Conservation (phyloP, 2,113 vertebrate genomes). For the Sminthopsis crassicaudata region DNA sequence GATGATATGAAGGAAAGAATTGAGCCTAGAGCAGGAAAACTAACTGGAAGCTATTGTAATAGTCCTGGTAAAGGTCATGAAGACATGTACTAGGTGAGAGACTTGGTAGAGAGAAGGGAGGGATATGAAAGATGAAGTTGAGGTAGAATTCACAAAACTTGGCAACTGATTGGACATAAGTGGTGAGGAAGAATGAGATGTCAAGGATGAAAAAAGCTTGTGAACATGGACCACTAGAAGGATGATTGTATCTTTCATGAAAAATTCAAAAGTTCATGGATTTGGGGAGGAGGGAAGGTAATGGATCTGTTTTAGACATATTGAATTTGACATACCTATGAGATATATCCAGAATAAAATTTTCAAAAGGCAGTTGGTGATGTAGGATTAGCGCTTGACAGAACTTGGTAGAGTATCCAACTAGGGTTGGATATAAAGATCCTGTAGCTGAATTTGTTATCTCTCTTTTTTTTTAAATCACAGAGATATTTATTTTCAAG, state of each 20-base stretch:
- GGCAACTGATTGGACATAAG: not conserved
- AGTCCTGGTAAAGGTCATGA: not conserved
- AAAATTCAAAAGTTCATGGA: not conserved
- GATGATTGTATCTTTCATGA: not conserved
- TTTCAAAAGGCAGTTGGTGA: not conserved
- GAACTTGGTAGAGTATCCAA: not conserved
- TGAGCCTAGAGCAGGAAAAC: not conserved
- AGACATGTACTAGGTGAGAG: not conserved
- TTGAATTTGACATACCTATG: not conserved
- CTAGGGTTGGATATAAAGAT: not conserved
- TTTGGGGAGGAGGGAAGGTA: not conserved
- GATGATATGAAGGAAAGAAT: not conserved
- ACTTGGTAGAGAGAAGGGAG: not conserved
- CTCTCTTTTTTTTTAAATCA: not conserved
- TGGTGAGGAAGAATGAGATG: not conserved
- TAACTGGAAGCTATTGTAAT: not conserved
- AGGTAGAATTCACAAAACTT: not conserved
- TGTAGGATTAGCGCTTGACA: not conserved
- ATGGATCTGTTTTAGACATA: not conserved
- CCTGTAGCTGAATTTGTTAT: not conserved
- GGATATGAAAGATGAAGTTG: not conserved
- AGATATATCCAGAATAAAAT: not conserved
- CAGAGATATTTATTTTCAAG: not conserved
- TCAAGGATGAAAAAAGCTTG: not conserved
- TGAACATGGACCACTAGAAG: not conserved